Evolutionary conservation across 2,888 invertebrate genomes (phyloP).

Genomic region (Synanthedon tipuliformis): DNA sequence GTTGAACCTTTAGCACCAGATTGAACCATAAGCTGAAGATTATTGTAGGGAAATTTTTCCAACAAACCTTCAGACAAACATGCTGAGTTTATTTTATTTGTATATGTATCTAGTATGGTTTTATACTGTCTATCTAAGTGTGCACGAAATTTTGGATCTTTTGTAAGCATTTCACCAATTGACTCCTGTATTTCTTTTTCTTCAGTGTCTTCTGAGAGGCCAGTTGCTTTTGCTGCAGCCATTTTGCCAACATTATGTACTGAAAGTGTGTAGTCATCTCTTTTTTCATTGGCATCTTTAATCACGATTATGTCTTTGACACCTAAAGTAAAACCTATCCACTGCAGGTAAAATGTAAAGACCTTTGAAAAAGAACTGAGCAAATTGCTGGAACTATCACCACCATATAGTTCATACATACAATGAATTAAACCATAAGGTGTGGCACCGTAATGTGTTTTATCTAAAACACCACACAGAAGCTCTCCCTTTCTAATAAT

Average conservation of each 20-base stretch:
- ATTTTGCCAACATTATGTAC: slow-evolving; percentile 73
- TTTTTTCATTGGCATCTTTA: slow-evolving; percentile 76
- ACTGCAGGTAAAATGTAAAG: slow-evolving; percentile 90
- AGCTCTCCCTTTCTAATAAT: slow-evolving; percentile 90
- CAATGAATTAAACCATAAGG: slow-evolving; percentile 95
- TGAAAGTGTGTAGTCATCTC: slow-evolving; percentile 75
- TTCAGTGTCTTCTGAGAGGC: slow-evolving; percentile 71
- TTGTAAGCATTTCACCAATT: slow-evolving; percentile 77
- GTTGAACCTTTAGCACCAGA: slow-evolving; percentile 99
- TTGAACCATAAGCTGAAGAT: slow-evolving; percentile 98
- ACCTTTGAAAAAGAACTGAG: slow-evolving; percentile 92
- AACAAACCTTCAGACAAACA: slow-evolving; percentile 89
- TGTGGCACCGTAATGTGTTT: slow-evolving; percentile 96
- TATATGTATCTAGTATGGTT: slow-evolving; percentile 80
- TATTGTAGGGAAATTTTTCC: slow-evolving; percentile 91
- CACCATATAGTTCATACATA: slow-evolving; percentile 95
- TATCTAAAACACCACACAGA: slow-evolving; percentile 92
- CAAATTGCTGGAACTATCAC: slow-evolving; percentile 81
- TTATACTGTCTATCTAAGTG: slow-evolving; percentile 89
- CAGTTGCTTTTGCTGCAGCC: slow-evolving; percentile 78
- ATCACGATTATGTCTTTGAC: slow-evolving; percentile 93
- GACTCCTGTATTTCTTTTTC: slow-evolving; percentile 72
- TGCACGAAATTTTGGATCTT: slow-evolving; percentile 81
- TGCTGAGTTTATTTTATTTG: slow-evolving; percentile 89
- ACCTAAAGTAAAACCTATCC: slow-evolving; percentile 93